Conservation (phyloP, 2,113 vertebrate species). For the Taxidea taxus region DNA sequence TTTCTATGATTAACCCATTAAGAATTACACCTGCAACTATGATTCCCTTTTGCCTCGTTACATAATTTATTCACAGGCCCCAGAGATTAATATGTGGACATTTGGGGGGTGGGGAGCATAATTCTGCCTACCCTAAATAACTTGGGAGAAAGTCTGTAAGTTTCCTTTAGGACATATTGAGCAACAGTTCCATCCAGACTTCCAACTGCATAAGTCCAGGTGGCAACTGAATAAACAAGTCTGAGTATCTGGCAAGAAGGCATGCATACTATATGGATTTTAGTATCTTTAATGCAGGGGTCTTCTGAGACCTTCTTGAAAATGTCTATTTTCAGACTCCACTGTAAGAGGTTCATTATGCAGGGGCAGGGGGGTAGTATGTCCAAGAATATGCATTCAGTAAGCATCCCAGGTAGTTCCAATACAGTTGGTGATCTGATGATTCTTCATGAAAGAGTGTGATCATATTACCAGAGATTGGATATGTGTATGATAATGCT, state of each 20-base stretch:
- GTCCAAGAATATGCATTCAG: neutral
- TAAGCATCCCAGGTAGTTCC: neutral
- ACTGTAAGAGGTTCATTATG: neutral
- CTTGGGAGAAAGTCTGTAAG: neutral
- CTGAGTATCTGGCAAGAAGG: neutral
- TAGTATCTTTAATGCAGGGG: neutral
- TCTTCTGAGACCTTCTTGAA: slow-evolving; percentile 8
- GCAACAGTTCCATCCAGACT: neutral
- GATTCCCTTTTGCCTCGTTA: neutral
- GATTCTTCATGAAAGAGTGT: neutral
- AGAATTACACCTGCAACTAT: neutral
- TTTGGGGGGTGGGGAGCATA: neutral
- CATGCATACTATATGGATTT: neutral
- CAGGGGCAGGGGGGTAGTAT: neutral
- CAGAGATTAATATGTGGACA: neutral
- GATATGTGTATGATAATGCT: neutral
- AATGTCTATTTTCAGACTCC: neutral
- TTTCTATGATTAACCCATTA: neutral
- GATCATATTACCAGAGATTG: neutral
- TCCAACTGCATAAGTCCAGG: neutral
- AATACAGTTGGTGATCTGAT: neutral
- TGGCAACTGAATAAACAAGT: slow-evolving; percentile 32
- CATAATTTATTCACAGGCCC: neutral
- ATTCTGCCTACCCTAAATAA: neutral
- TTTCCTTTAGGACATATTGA: slow-evolving; percentile 10